Evolutionary conservation across 1,140 invertebrate species (phyloP), one percentile per base, ranked within the genome.

Genomic region (Diplogasteroides magnus): DNA sequence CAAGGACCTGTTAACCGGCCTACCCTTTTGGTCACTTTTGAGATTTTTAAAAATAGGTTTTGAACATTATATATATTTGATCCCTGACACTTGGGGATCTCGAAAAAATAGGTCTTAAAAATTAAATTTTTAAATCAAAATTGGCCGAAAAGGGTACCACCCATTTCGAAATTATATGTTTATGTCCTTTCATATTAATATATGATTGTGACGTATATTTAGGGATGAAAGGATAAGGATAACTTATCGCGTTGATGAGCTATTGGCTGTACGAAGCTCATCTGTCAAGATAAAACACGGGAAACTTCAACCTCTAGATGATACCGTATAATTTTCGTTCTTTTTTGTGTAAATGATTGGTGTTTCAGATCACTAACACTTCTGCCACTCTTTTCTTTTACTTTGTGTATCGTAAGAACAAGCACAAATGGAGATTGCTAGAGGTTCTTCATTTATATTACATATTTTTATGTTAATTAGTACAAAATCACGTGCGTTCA

Each of bases 321-420:
- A 11, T 48, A 19, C 19, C 37, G 19, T 6, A 11, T 48, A 19
- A 11, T 48, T 19, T 48, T 48, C 37, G 6, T 11, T 48, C 6
- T 48, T 19, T 48, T 48, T 6, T n/a, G n/a, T n/a, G n/a, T n/a
- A n/a, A n/a, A n/a, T 11, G 6, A 11, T 48, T 11, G 19, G 37
- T 11, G 6, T 48, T 48, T n/a, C 61, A 70, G 68, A 64, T 32
- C 58, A 66, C 37, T 23, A 29, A 31, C 13, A 58, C 70, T 31
- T 62, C 70, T 31, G 61, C 57, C 57, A 72, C 70, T 3, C 73
- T 74, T 2, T 74, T 73, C 28, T 72, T 74, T 48, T 76, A 74
- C 48, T 71, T 74, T 37, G 73, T 68, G 23, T 71, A 68, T 32
- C 67, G 68, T 31, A 74, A 74, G 55, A 60, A 74, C 65, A 74